These are phyloP conservation scores for Globodera rostochiensis DNA, from an alignment of 1,140 invertebrate species.

Conservation along the genomic window DNA sequence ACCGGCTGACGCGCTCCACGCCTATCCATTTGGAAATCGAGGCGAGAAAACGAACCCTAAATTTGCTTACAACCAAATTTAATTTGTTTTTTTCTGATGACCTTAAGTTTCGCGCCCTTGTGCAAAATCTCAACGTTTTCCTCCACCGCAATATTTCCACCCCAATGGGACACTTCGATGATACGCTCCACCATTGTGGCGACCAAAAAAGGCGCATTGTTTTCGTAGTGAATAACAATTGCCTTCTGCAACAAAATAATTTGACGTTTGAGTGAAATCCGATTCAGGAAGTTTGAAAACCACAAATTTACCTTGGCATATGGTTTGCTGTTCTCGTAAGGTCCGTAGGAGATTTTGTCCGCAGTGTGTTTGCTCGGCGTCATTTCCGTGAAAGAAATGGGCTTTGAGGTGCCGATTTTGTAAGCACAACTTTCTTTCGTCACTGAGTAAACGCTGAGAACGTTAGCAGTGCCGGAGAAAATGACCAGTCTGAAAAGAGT, in stretches of 20 bases:
- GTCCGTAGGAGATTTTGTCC: constrained; percentile 57
- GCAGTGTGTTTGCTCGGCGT: constrained; percentile 48
- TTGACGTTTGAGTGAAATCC: constrained; percentile 7
- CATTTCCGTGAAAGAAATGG: constrained; percentile 53
- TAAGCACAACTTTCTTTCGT: constrained; percentile 50
- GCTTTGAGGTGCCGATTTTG: constrained; percentile 48
- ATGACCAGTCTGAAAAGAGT: constrained; percentile 53
- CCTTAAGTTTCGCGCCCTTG: constrained; percentile 79
- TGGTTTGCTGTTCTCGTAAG: constrained; percentile 55
- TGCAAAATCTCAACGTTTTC: constrained; percentile 89
- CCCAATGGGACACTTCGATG: constrained; percentile 98
- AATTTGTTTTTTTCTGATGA: constrained; percentile 31
- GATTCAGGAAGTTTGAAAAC: constrained; percentile 6
- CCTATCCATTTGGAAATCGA: constrained; percentile 62
- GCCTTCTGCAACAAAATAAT: constrained; percentile 46
- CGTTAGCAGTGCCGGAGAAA: constrained; percentile 50
- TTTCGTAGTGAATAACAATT: constrained; percentile 84
- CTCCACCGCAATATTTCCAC: constrained; percentile 89
- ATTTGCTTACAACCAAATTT: constrained; percentile 21
- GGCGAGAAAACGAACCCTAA: constrained; percentile 59
- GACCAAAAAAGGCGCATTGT: constrained; percentile 90
- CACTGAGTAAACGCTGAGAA: constrained; percentile 49
- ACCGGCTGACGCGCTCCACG: constrained; percentile 55
- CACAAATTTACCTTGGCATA: constrained; percentile 30
- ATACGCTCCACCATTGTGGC: constrained; percentile 81